Evolutionary conservation across 2,888 invertebrate species (phyloP), one percentile per base, ranked within the genome.

Genomic region (Isoperla grammatica): DNA sequence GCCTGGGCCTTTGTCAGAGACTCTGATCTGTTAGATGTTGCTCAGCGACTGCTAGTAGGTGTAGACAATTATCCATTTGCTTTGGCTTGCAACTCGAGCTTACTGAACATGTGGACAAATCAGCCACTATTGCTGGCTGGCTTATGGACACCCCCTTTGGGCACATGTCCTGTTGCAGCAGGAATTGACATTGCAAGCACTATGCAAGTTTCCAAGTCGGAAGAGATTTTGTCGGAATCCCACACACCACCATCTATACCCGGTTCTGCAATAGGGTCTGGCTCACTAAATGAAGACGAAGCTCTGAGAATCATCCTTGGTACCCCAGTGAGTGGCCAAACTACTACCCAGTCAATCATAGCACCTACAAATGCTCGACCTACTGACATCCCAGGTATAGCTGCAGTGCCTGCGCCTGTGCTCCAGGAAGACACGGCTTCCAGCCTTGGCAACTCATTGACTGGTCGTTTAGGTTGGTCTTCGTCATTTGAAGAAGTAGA

Each of bases 31-130:
- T 77, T 92, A 56, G 90, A 91, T 70, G 82, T 90, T 1, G 84
- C 88, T 1, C 85, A 87, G 67, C 83, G 84, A 69, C 78, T 90
- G 6, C 76, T 93, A 59, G 86, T 88, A 71, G 90, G 87, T 15
- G 76, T 93, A 39, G 90, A 91, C 71, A 67, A 72, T 12, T 70
- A 76, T 22, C 69, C 84, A 56, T 87, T 90, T 68, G 81, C 86
- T 67, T 75, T 92, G 67, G 89, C 91, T 0, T 85, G 82, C 67
- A 93, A 93, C 76, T 89, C 91, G 0, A 92, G 92, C 71, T 77
- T 95, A 20, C 76, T 96, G 0, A 96, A 96, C 74, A 83, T 84
- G 58, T 97, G 96, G 96, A 87, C 89, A 0, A 85, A 86, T 67
- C 85, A 87, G 42, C 88, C 95, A 0, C 75, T 96, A 40, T 81